Percentiles rank a stretch among this genome's conserved stretches.
Evolutionary conservation across 2,888 invertebrate genomes (phyloP).

Genomic region (Eudasyphora cyanicolor): DNA sequence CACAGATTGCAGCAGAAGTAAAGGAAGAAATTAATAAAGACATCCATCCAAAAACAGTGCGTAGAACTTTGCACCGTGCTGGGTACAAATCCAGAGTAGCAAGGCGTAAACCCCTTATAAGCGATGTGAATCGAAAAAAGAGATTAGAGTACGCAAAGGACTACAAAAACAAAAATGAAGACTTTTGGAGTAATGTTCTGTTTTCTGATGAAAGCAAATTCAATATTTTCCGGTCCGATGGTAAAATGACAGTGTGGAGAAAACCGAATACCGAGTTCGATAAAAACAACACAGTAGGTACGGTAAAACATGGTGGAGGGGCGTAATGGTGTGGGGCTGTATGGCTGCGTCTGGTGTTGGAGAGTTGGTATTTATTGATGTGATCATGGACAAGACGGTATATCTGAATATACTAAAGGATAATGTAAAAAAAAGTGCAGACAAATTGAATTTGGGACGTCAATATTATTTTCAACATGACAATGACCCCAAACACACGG

Average conservation of each 20-base stretch:
- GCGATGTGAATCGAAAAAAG: constrained; percentile 8
- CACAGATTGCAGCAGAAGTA: constrained; percentile 3
- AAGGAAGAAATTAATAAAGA: constrained; percentile 10
- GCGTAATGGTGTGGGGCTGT: constrained; percentile 14
- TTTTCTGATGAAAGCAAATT: constrained; percentile 8
- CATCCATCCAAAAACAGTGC: constrained; percentile 36
- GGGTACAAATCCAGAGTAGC: constrained; percentile 7
- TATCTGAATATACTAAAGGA: neutral
- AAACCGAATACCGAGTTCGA: constrained; percentile 31
- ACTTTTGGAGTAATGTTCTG: neutral
- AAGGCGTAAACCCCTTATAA: constrained; percentile 3
- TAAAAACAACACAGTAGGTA: neutral
- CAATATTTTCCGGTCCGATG: constrained; percentile 17
- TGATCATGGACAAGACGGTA: neutral
- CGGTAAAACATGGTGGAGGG: constrained; percentile 27
- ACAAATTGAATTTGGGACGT: no score
- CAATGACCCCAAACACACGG: neutral
- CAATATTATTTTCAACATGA: neutral
- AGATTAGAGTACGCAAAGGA: neutral
- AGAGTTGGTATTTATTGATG: neutral
- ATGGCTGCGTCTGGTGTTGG: neutral
- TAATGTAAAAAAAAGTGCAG: neutral
- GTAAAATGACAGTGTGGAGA: constrained; percentile 4
- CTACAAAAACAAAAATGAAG: neutral
- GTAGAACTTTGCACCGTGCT: neutral